Conservation (phyloP, 1,140 invertebrate species). For the Macrotrachela quadricornifera region DNA sequence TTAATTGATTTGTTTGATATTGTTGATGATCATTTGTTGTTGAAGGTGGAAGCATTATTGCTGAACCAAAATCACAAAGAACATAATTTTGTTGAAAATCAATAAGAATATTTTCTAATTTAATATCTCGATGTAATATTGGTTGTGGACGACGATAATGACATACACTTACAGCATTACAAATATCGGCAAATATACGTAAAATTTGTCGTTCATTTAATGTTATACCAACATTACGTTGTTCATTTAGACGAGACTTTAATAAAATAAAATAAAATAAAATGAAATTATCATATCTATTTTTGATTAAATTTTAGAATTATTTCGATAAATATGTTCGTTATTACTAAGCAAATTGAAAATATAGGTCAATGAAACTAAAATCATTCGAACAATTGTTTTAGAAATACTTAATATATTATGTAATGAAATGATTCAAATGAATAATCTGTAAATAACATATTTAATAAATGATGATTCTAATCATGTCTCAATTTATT, state of each 20-base stretch:
- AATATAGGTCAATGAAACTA: no score
- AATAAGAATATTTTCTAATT: constrained; percentile 71
- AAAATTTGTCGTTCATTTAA: not conserved
- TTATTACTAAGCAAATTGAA: no score
- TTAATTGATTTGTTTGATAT: constrained; percentile 16
- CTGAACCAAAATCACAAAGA: constrained; percentile 69
- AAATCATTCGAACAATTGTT: no score
- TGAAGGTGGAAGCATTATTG: constrained; percentile 35
- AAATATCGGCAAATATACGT: not conserved
- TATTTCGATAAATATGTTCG: no score
- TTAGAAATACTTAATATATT: no score
- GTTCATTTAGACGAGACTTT: not conserved
- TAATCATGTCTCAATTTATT: no score
- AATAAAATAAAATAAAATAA: no score
- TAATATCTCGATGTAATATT: constrained; percentile 80
- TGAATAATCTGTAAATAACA: no score
- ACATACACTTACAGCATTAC: not conserved
- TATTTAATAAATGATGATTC: no score
- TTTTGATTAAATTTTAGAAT: no score
- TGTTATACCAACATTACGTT: not conserved
- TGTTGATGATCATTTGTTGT: constrained; percentile 40
- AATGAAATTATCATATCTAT: no score
- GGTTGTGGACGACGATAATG: constrained; percentile 18
- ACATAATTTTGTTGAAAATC: constrained; percentile 42
- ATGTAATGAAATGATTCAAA: no score